Evolutionary conservation across 2,113 vertebrate species (phyloP), one percentile per base, ranked within the genome.

Genomic region (Peromyscus californicus): DNA sequence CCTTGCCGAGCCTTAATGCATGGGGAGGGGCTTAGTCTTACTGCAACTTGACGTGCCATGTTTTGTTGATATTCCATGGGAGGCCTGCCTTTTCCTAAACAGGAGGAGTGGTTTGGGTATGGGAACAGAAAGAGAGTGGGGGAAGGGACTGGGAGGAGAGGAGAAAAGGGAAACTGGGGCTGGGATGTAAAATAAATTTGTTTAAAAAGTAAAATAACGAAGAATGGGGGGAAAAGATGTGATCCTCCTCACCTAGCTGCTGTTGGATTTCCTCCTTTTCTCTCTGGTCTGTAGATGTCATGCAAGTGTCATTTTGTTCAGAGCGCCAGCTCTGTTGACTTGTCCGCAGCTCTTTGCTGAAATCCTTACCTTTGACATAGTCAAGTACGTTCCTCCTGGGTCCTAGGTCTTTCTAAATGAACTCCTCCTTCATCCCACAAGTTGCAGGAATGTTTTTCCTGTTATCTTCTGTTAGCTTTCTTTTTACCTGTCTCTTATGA

Each of bases 381-480:
- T 90, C 13, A 90, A 39, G 51, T 45, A 57, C 54, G 15, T 85
- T 96, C 78, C 83, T 87, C 12, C 87, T 76, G 26, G 74, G 9
- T 13, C 36, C 39, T 76, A 76, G 74, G 74, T 21, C 42, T 91
- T 93, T 83, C 22, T 91, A 45, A 88, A 84, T 76, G 54, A 93
- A 82, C 70, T 94, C 36, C 45, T 89, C 21, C 59, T 83, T 93
- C 13, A 70, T 42, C 36, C 22, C 39, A 61, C 6, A 87, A 42
- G 26, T 93, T 39, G 63, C 12, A 48, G 67, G 89, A 57, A 80
- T 85, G 51, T 61, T 83, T 54, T 12, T 75, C 5, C 2, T 76
- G n/a, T 84, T 97, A 88, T 83, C 83, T 88, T 42, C 31, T 48
- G 45, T 82, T 54, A 90, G 39, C 48, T 89, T 90, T 72, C 36